These are phyloP conservation scores for Drosophila bifasciata DNA, from an alignment of 1,140 invertebrate genomes.

Conservation along the genomic window DNA sequence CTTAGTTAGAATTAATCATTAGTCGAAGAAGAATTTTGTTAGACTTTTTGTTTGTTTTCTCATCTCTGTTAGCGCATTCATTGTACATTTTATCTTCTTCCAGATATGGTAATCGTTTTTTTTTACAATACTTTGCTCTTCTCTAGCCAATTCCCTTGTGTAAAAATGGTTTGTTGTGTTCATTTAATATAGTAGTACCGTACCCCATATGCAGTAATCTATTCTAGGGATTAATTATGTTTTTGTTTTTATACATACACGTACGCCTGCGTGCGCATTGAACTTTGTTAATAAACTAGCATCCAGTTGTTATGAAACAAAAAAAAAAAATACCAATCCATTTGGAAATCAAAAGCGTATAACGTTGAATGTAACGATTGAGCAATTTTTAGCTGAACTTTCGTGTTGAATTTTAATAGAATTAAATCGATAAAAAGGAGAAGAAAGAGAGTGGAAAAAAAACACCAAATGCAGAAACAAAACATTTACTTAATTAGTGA, in stretches of 20 bases:
- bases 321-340: constrained; percentile 47
- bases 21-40: constrained; percentile 49
- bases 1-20: constrained; percentile 49
- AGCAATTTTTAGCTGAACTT: constrained; percentile 77
- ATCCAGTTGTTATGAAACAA: constrained; percentile 59
- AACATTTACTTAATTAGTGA: constrained; percentile 81
- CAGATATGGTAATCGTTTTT: constrained; percentile 34
- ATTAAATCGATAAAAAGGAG: constrained; percentile 46
- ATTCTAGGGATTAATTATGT: constrained; percentile 37
- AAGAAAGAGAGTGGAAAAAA: constrained; percentile 24
- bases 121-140: constrained; percentile 47
- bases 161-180: constrained; percentile 81
- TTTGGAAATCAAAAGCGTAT: constrained; percentile 69
- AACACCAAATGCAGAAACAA: constrained; percentile 63
- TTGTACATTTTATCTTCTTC: constrained; percentile 50
- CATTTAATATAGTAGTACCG: constrained; percentile 64
- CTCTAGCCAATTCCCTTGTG: constrained; percentile 72
- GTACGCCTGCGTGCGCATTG: constrained; percentile 15
- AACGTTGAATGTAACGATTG: constrained; percentile 72
- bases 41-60: constrained; percentile 56
- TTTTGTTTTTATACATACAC: constrained; percentile 46
- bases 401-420: constrained; percentile 74
- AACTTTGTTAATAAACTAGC: constrained; percentile 63
- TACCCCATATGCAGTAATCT: constrained; percentile 34
- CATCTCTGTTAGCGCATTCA: constrained; percentile 54